A percentile compares a stretch with the other conserved stretches of the same genome.
These are phyloP conservation scores for Lithobius niger DNA, from an alignment of 1,140 invertebrate species.

Conservation along the genomic window DNA sequence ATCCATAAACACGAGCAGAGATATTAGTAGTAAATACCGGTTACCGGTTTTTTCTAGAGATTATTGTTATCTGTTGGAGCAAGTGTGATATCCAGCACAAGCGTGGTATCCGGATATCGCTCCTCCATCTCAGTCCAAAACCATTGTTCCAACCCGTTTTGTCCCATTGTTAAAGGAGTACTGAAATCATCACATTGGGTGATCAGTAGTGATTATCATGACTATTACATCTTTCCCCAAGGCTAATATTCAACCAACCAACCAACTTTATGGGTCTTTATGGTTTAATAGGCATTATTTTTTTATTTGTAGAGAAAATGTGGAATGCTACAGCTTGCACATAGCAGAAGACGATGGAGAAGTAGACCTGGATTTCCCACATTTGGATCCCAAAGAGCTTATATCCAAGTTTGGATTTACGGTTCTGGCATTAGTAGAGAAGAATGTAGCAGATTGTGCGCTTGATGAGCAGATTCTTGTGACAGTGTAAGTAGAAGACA, in stretches of 20 bases:
- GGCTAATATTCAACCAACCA: background rate
- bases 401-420: conserved; percentile 87
- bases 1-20: too few species aligned
- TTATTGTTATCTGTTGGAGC: too few species aligned
- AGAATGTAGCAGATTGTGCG: conserved; percentile 15
- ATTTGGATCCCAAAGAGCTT: conserved; percentile 68
- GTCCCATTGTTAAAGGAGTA: too few species aligned
- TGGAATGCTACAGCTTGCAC: conserved; percentile 60
- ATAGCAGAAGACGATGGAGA: conserved; percentile 96
- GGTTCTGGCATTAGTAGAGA: conserved; percentile 70
- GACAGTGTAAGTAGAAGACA: conserved; percentile 14
- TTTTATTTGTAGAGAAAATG: conserved; percentile 33
- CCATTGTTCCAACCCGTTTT: too few species aligned
- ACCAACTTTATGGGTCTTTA: conserved; percentile 8
- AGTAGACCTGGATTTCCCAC: conserved; percentile 84
- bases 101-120: too few species aligned
- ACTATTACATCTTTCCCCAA: background rate
- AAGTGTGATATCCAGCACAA: too few species aligned
- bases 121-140: too few species aligned
- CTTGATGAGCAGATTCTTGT: conserved; percentile 1
- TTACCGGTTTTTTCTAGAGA: too few species aligned
- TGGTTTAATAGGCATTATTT: too few species aligned
- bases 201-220: background rate
- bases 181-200: too few species aligned
- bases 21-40: too few species aligned